These are phyloP conservation scores for Drosophila kanapiae DNA, from an alignment of 1,140 invertebrate genomes.

Conservation along the genomic window DNA sequence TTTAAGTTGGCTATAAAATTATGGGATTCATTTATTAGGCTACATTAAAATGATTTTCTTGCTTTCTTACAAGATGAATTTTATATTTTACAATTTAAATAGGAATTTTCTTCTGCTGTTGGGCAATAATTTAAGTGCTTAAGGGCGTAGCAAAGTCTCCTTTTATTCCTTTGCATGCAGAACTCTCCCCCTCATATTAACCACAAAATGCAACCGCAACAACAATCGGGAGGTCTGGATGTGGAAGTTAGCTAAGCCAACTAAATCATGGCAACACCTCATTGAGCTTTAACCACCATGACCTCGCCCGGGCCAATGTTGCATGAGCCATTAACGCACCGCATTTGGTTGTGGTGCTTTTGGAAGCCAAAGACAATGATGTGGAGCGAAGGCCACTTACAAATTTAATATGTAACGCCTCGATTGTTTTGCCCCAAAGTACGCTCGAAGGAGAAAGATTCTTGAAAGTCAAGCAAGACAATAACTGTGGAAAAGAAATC, in stretches of 20 bases:
- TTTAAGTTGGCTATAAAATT: not conserved
- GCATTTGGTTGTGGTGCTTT: slow-evolving; percentile 33
- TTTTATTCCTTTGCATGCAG: not conserved
- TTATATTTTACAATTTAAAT: not conserved
- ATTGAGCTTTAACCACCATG: slow-evolving; percentile 77
- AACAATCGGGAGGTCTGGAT: slow-evolving; percentile 8
- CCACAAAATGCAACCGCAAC: slow-evolving; percentile 42
- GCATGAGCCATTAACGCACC: slow-evolving; percentile 70
- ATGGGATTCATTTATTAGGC: not conserved
- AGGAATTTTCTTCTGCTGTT: not conserved
- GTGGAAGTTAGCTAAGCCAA: slow-evolving; percentile 45
- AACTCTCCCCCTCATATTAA: not conserved
- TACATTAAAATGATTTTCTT: too few relatives aligned
- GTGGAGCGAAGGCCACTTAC: slow-evolving; percentile 55
- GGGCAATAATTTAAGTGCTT: not conserved
- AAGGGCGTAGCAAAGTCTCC: not conserved
- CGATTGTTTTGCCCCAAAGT: slow-evolving; percentile 49
- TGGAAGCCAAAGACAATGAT: not conserved
- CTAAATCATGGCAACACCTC: slow-evolving; percentile 78
- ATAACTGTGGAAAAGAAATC: not conserved
- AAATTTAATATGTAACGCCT: slow-evolving; percentile 71
- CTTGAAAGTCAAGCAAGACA: not conserved
- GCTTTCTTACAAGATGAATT: too few relatives aligned
- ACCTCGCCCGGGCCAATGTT: slow-evolving; percentile 64
- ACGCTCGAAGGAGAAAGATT: not conserved